Evolutionary conservation across 1,140 invertebrate genomes (phyloP).

Genomic region (Lordiphosa clarofinis): DNA sequence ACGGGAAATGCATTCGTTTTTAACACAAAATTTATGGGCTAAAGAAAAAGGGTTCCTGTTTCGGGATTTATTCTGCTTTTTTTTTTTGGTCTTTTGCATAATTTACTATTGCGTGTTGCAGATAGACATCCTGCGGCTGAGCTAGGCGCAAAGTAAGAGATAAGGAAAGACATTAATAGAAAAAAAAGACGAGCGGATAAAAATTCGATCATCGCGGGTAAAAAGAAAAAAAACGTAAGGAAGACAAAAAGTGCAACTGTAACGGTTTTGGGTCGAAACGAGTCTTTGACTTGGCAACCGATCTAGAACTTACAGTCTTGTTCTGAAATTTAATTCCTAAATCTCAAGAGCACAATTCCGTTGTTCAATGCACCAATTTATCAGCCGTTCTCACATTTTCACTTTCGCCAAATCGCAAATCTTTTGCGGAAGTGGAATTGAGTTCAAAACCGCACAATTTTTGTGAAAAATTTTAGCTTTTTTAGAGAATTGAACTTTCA

Average conservation of each 20-base stretch:
- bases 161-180: not conserved
- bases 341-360: no score
- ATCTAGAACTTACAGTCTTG: not conserved
- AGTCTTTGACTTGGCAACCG: no score
- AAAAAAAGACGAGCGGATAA: slow-evolving; percentile 22
- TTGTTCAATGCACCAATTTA: no score
- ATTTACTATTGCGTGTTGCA: slow-evolving; percentile 64
- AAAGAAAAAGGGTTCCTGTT: slow-evolving; percentile 42
- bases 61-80: slow-evolving; percentile 8
- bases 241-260: slow-evolving; percentile 11
- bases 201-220: slow-evolving; percentile 40
- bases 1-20: slow-evolving; percentile 63
- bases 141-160: slow-evolving; percentile 19
- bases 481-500: no score
- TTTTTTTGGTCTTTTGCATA: slow-evolving; percentile 13
- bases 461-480: no score
- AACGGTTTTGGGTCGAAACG: slow-evolving; percentile 24
- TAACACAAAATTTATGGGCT: slow-evolving; percentile 72
- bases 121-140: slow-evolving; percentile 56
- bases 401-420: no score
- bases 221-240: not conserved
- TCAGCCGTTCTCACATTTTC: no score
- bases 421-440: no score
- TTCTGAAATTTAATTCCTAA: no score
- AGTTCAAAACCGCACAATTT: no score